phyloP scores from a whole-genome alignment of 2,888 invertebrate species.

The Odontothrips loti region DNA sequence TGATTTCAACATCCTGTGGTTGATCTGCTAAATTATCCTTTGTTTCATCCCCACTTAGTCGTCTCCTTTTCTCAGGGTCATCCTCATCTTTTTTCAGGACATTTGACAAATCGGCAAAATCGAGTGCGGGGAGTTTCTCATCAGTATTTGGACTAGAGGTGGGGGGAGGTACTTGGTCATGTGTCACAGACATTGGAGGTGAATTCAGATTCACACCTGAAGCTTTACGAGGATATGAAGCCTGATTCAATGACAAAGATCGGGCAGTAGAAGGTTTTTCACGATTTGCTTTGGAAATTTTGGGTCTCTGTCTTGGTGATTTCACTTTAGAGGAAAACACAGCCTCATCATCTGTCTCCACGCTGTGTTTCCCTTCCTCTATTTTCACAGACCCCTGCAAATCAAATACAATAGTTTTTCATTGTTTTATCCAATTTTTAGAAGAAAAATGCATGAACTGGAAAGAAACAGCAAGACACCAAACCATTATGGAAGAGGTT shows the following conservation, averaged over 20 bases:
- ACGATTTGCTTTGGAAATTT: not conserved
- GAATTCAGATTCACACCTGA: not conserved
- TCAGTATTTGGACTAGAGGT: not conserved
- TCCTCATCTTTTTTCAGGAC: no score
- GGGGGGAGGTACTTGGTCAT: not conserved
- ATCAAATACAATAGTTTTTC: not conserved
- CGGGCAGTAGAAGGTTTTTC: not conserved
- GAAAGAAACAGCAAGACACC: not conserved
- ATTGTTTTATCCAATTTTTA: not conserved
- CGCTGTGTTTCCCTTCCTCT: not conserved
- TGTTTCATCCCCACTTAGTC: no score
- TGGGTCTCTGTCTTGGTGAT: not conserved
- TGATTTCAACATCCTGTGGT: not conserved
- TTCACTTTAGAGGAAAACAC: not conserved
- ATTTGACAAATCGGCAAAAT: not conserved
- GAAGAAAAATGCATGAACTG: not conserved
- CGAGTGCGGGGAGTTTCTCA: not conserved
- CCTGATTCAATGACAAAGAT: not conserved
- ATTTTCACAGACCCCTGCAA: not conserved
- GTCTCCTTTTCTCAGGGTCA: no score
- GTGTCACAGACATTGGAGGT: not conserved
- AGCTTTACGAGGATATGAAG: not conserved
- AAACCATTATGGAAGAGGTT: not conserved
- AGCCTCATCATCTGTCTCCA: not conserved
- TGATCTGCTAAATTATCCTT: no score